Evolutionary conservation across 2,888 invertebrate genomes (phyloP).

Genomic region (Spialia ferax): DNA sequence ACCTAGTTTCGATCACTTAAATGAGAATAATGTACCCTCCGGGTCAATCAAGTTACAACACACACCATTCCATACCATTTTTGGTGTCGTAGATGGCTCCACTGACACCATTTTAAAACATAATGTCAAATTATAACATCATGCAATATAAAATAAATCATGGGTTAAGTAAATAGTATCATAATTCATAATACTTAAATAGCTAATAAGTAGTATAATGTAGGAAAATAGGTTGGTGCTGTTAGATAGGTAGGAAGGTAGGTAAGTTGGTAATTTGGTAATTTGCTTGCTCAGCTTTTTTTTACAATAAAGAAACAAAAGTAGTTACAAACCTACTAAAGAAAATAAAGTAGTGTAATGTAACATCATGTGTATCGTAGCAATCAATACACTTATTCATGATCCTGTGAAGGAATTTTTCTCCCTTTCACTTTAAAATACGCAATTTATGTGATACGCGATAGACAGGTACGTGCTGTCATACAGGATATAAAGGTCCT

Average conservation of each 20-base stretch:
- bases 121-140: not conserved
- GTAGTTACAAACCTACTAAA: too few species aligned
- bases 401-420: constrained; percentile 14
- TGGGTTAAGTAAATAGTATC: not conserved
- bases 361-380: too few species aligned
- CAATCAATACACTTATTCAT: too few species aligned
- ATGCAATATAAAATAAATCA: not conserved
- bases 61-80: not conserved
- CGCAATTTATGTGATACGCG: constrained; percentile 6
- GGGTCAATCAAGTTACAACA: constrained; percentile 15
- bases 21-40: constrained; percentile 13
- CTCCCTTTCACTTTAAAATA: constrained; percentile 26
- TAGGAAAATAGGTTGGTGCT: too few species aligned
- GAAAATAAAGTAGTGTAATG: too few species aligned
- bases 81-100: constrained; percentile 3
- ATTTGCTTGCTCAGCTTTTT: too few species aligned
- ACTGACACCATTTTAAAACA: constrained; percentile 9
- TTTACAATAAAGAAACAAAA: too few species aligned
- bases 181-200: too few species aligned
- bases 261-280: too few species aligned
- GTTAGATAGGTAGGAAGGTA: too few species aligned
- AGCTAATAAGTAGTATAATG: too few species aligned
- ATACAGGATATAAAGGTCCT: constrained; percentile 26
- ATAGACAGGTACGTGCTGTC: constrained; percentile 23
- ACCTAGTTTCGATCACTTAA: constrained; percentile 11